These are phyloP conservation scores for Myotis findleyi DNA, from an alignment of 2,797 vertebrate species.

Conservation along the genomic window DNA sequence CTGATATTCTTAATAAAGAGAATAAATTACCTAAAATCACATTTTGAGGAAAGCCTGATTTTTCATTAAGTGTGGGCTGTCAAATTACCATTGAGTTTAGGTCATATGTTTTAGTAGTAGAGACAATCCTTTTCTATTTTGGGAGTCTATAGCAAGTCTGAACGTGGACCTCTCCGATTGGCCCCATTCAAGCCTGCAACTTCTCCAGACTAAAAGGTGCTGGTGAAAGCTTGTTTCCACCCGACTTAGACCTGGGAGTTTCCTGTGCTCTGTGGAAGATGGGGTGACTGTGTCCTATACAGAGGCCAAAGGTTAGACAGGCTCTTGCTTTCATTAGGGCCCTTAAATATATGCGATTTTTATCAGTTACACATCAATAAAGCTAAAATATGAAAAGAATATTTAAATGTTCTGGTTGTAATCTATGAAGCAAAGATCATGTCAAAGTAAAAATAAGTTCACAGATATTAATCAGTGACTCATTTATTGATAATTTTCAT, in stretches of 20 bases:
- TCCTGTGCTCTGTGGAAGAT: background rate
- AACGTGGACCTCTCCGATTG: background rate
- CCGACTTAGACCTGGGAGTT: background rate
- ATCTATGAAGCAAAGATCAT: background rate
- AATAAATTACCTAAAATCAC: slow-evolving; percentile 10
- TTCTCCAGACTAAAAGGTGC: background rate
- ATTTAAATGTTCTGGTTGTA: background rate
- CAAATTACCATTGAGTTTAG: background rate
- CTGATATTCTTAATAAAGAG: background rate
- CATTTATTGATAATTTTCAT: background rate
- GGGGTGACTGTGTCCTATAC: background rate
- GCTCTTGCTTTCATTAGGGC: background rate
- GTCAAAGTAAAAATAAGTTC: slow-evolving; percentile 17
- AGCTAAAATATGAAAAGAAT: background rate
- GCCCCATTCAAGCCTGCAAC: background rate
- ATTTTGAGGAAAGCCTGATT: slow-evolving; percentile 9
- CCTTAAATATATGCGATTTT: background rate
- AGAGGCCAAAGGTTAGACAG: background rate
- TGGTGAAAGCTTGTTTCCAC: background rate
- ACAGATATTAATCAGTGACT: slow-evolving; percentile 7
- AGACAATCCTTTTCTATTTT: background rate
- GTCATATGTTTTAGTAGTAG: background rate
- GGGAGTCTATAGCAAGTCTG: background rate
- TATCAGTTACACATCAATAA: background rate
- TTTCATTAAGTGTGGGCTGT: background rate